These are phyloP conservation scores for Neotoma lepida DNA, from an alignment of 2,113 vertebrate genomes.

Conservation along the genomic window DNA sequence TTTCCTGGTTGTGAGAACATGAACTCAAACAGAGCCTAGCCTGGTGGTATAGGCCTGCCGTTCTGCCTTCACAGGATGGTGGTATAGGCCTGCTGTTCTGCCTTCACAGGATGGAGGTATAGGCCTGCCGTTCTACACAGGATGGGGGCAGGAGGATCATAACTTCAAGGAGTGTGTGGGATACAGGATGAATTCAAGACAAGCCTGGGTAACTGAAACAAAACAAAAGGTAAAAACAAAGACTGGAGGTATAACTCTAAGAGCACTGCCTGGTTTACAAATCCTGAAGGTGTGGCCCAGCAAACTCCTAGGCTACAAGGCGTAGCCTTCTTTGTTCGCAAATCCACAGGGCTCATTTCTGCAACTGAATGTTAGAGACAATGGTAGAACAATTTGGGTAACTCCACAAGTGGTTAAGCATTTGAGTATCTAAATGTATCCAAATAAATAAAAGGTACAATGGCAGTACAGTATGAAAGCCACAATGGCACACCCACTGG, in stretches of 20 bases:
- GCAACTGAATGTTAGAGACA: no score
- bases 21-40: not conserved
- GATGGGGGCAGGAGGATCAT: not conserved
- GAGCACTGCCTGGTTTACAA: not conserved
- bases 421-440: not conserved
- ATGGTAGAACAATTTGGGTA: no score
- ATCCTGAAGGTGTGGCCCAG: not conserved
- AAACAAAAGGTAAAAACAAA: not conserved
- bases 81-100: not conserved
- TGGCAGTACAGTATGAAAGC: not conserved
- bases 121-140: not conserved
- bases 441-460: not conserved
- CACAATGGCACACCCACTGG: not conserved
- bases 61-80: not conserved
- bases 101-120: not conserved
- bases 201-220: not conserved
- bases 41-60: not conserved
- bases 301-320: fast-evolving
- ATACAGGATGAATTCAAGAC: not conserved
- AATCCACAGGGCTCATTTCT: not conserved
- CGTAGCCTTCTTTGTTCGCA: not conserved
- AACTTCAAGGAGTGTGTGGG: not conserved
- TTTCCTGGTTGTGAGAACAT: not conserved
- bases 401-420: not conserved
- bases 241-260: not conserved